These are phyloP conservation scores for Varanus salvator DNA, from an alignment of 2,113 vertebrate genomes.

Conservation along the genomic window DNA sequence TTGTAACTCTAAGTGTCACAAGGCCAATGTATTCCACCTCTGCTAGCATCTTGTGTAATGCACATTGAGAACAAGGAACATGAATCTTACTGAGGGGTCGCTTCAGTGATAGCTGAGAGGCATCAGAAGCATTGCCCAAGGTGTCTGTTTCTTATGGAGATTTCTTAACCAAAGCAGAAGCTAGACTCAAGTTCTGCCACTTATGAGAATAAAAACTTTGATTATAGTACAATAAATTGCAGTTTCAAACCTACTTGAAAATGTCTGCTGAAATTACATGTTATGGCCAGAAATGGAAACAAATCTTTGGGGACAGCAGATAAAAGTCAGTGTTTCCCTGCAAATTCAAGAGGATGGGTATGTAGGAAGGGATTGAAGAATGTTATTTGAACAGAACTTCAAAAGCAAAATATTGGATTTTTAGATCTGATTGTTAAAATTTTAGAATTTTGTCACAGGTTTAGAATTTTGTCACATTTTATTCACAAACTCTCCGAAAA, in stretches of 20 bases:
- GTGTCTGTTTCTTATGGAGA: slow-evolving; percentile 21
- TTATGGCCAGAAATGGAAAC: slow-evolving; percentile 59
- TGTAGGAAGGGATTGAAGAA: not conserved
- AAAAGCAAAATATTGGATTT: not conserved
- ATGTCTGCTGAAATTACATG: slow-evolving; percentile 55
- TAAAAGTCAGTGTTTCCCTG: too few relatives aligned
- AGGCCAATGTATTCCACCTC: not conserved
- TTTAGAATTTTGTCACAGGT: slow-evolving; percentile 2
- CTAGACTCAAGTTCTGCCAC: slow-evolving; percentile 11
- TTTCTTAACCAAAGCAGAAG: not conserved
- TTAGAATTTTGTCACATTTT: too few relatives aligned
- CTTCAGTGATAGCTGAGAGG: not conserved
- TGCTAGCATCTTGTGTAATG: not conserved
- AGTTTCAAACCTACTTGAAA: slow-evolving; percentile 58
- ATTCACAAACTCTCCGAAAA: slow-evolving; percentile 11
- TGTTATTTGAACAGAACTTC: slow-evolving; percentile 13
- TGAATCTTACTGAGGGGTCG: not conserved
- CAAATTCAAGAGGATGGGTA: too few relatives aligned
- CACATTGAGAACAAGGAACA: too few relatives aligned
- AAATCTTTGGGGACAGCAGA: slow-evolving; percentile 47
- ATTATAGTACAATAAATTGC: slow-evolving; percentile 46
- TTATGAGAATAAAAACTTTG: not conserved
- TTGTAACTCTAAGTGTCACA: not conserved
- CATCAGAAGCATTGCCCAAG: not conserved
- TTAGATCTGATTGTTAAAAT: not conserved